Percentiles rank a stretch among this genome's conserved stretches.
phyloP scores from a whole-genome alignment of 2,888 invertebrate genomes.

The Pyrrhosoma nymphula region DNA sequence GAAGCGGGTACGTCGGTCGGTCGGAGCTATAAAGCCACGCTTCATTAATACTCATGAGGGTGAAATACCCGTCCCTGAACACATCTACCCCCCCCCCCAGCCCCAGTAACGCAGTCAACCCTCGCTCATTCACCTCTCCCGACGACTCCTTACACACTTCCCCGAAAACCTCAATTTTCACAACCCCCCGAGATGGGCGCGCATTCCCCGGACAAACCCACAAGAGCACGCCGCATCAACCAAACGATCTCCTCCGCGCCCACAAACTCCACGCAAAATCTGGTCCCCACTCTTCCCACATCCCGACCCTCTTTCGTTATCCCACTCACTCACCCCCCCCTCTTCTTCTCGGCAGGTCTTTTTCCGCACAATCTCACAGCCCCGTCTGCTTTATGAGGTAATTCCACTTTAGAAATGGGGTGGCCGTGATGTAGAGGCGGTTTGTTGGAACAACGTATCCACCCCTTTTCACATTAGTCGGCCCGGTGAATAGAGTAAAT shows the following conservation, averaged over 20 bases:
- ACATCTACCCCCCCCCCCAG: neutral
- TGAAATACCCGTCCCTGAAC: neutral
- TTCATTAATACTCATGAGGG: constrained; percentile 28
- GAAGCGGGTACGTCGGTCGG: neutral
- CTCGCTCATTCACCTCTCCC: neutral
- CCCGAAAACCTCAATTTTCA: neutral
- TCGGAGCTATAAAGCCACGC: neutral
- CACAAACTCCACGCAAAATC: neutral
- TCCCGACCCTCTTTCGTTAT: no score
- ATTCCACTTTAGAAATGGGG: neutral
- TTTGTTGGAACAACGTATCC: neutral
- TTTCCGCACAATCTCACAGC: neutral
- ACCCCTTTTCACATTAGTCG: neutral
- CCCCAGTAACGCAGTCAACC: neutral
- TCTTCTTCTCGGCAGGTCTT: neutral
- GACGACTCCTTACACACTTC: neutral
- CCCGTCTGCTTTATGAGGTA: neutral
- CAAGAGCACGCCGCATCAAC: neutral
- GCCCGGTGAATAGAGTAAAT: no score
- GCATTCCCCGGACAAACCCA: neutral
- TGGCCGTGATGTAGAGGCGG: neutral
- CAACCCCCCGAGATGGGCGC: neutral
- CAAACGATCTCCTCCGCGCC: neutral
- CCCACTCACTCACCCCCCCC: neutral
- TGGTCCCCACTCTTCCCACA: neutral